Base-by-base conservation (phyloP, 2,113 vertebrate genomes). In the Atrichornis clamosus region DNA sequence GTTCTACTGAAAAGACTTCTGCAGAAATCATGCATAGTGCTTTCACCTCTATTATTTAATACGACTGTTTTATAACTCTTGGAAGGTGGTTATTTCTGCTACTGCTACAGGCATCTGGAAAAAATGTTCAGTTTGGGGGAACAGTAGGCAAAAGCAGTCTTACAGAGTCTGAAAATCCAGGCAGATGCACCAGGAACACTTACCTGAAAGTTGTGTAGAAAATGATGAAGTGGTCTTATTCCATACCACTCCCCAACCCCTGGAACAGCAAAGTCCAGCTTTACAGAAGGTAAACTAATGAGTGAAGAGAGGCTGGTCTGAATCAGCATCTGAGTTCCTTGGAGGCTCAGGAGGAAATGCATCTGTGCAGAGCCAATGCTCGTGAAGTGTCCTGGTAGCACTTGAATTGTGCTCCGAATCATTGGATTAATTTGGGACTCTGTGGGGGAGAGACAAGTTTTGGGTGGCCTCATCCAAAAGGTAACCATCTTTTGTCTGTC, bases 21-120 rank as follows among this genome's bases (percentile, higher is more conserved):
- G 88, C 88, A 94, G 95, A 96, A 97, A 91, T 96, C 95, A 90
- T 94, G 87, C 69, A 68, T 73, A 89, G 42, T 83, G 76, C 78
- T 83, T 93, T 96, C 96, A 96, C 96, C 87, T 97, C 96, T 97
- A 84, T 97, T 96, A 97, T 97, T 97, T 96, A 97, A 97, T 95
- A 94, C 3, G 44, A 84, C 95, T 97, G 95, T 96, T 83, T 97
- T 97, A 93, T 94, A 96, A 88, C 92, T 88, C 83, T 86, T 82
- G 73, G 82, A 96, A 93, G 83, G 32, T 35, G 80, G 28, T 63
- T 81, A 70, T 83, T 80, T 74, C 65, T 89, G 73, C 58, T 96
- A 73, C 67, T 90, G 77, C 68, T 90, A 60, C 55, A 83, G 49
- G 83, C 92, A 83, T 60, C 79, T 87, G 44, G 67, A 46, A 65